These are phyloP conservation scores for Melangyna quadrimaculata DNA, from an alignment of 2,888 invertebrate species.

Conservation along the genomic window DNA sequence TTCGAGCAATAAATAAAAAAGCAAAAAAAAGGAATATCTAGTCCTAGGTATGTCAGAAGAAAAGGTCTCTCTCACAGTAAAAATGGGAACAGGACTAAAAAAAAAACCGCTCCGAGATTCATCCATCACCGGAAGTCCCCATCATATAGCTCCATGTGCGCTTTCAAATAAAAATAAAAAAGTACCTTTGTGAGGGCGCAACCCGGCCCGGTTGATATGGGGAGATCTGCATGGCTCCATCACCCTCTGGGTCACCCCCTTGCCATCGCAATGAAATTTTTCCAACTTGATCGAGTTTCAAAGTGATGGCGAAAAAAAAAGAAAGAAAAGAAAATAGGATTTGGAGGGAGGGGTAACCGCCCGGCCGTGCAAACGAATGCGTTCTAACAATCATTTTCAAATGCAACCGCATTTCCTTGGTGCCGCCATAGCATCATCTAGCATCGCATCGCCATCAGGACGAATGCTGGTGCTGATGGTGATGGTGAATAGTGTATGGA, in stretches of 20 bases:
- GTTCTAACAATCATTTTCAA: constrained; percentile 59
- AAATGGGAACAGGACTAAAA: constrained; percentile 53
- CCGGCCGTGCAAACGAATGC: constrained; percentile 44
- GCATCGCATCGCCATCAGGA: background rate
- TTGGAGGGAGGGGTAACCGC: background rate
- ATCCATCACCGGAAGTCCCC: constrained; percentile 66
- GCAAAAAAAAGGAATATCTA: constrained; percentile 3
- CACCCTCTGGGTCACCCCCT: background rate
- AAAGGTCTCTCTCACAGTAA: constrained; percentile 34
- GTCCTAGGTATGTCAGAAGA: constrained; percentile 16
- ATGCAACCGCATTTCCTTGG: constrained; percentile 70
- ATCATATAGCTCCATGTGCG: constrained; percentile 46
- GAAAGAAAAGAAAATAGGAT: background rate
- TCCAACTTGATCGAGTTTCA: constrained; percentile 64
- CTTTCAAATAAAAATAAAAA: constrained; percentile 31
- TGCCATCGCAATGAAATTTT: constrained; percentile 54
- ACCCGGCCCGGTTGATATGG: background rate
- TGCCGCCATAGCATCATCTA: too few relatives aligned
- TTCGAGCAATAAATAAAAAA: constrained; percentile 40
- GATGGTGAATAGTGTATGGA: too few relatives aligned
- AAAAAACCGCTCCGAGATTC: constrained; percentile 41
- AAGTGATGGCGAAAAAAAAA: constrained; percentile 17
- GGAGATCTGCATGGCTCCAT: background rate
- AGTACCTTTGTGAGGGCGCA: constrained; percentile 21
- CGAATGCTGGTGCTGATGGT: constrained; percentile 17